Conservation (phyloP, 1,140 invertebrate genomes). For the Apis florea region DNA sequence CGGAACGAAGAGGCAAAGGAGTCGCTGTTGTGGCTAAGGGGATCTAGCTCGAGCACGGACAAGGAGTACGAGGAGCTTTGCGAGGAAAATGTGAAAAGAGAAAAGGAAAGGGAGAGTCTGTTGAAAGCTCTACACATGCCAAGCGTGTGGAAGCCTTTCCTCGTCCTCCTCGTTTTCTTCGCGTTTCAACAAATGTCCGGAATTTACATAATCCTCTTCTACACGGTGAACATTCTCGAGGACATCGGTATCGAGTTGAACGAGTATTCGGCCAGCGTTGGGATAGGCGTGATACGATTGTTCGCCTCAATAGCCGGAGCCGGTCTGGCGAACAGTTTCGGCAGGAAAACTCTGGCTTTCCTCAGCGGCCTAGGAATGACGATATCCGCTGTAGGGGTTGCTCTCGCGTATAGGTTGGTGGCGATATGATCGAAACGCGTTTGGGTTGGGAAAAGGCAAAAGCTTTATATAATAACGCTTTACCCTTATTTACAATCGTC, state of each 20-base stretch:
- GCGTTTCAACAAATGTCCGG: conserved; percentile 86
- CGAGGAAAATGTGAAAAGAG: conserved; percentile 48
- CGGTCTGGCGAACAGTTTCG: conserved; percentile 85
- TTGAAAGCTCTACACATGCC: conserved; percentile 62
- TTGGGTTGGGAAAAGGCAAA: neutral
- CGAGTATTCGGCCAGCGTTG: conserved; percentile 86
- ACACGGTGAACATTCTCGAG: conserved; percentile 86
- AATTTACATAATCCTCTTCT: conserved; percentile 89
- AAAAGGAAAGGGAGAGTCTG: conserved; percentile 45
- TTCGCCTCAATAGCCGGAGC: conserved; percentile 85
- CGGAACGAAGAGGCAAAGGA: conserved; percentile 83
- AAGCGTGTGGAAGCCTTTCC: conserved; percentile 83
- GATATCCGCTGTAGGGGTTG: conserved; percentile 82
- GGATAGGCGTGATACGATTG: conserved; percentile 86
- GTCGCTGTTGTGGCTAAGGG: conserved; percentile 85
- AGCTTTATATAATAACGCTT: too few relatives aligned
- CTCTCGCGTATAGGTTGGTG: conserved; percentile 68
- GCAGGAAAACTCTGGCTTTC: conserved; percentile 85
- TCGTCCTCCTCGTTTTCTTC: conserved; percentile 84
- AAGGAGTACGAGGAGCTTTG: conserved; percentile 66
- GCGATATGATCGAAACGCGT: too few relatives aligned
- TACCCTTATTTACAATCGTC: neutral
- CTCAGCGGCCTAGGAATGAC: conserved; percentile 84
- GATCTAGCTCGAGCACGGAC: conserved; percentile 73
- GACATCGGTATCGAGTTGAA: conserved; percentile 85